phyloP scores from a whole-genome alignment of 2,888 invertebrate species.

The Synergus umbraculus region DNA sequence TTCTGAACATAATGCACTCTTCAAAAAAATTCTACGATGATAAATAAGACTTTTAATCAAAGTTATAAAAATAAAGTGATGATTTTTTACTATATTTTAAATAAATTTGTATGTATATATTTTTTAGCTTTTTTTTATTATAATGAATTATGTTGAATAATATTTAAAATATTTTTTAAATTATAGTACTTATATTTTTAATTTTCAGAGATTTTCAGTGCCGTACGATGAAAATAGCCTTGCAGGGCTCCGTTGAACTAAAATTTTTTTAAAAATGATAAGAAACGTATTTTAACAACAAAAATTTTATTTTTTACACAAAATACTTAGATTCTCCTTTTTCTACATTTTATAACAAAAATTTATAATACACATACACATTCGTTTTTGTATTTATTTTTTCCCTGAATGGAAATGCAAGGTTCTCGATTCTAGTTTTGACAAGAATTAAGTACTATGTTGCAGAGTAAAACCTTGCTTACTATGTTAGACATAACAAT shows the following conservation, averaged over 20 bases:
- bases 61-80: neutral
- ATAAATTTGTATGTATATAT: neutral
- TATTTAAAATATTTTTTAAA: too few species aligned
- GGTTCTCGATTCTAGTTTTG: neutral
- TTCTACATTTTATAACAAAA: conserved; percentile 1
- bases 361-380: neutral
- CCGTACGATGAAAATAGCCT: too few species aligned
- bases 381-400: neutral
- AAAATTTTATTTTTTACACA: neutral
- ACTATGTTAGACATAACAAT: neutral
- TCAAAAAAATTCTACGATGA: neutral
- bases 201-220: too few species aligned
- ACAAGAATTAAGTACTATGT: neutral
- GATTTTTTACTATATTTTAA: neutral
- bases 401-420: neutral
- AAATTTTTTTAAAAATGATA: neutral
- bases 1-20: neutral
- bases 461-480: neutral
- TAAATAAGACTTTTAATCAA: neutral
- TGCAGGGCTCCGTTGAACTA: too few species aligned
- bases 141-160: neutral
- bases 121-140: neutral
- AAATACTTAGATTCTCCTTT: neutral
- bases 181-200: too few species aligned
- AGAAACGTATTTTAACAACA: neutral